phyloP scores from a whole-genome alignment of 1,140 invertebrate genomes.

The Propsilocerus akamusi region DNA sequence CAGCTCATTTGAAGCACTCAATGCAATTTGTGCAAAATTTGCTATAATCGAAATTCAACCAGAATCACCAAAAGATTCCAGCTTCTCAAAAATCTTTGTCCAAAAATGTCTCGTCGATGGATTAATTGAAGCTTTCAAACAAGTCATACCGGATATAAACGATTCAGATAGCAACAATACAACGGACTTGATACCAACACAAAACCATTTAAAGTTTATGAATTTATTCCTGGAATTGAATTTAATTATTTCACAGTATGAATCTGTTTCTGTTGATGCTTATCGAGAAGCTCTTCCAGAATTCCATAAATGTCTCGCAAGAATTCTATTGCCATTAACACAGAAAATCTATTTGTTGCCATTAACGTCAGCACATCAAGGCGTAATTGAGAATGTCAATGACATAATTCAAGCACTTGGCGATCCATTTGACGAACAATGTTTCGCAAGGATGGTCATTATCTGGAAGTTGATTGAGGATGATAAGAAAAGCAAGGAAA shows the following conservation, averaged over 20 bases:
- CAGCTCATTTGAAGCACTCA: constrained; percentile 32
- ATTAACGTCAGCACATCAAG: constrained; percentile 8
- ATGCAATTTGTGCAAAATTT: constrained; percentile 28
- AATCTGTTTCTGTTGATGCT: constrained; percentile 12
- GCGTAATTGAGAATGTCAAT: constrained; percentile 15
- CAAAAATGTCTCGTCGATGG: constrained; percentile 15
- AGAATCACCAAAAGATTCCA: constrained; percentile 10
- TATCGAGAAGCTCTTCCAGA: constrained; percentile 13
- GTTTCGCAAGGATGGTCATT: constrained; percentile 5
- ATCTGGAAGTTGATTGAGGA: constrained; percentile 8
- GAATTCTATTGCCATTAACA: constrained; percentile 8
- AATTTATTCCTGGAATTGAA: constrained; percentile 14
- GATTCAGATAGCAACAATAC: background rate
- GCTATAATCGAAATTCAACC: constrained; percentile 14
- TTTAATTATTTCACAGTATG: constrained; percentile 20
- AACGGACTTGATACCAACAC: background rate
- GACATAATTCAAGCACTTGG: constrained; percentile 13
- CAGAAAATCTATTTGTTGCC: constrained; percentile 6
- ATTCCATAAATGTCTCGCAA: constrained; percentile 11
- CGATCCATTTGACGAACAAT: constrained; percentile 10
- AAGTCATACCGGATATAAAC: constrained; percentile 10
- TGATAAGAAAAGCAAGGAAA: background rate
- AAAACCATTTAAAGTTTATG: constrained; percentile 10
- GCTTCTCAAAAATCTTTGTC: constrained; percentile 18
- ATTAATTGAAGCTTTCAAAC: constrained; percentile 18